Percentiles rank a stretch among this genome's conserved stretches.
These are phyloP conservation scores for Leptinotarsa rubiginosa DNA, from an alignment of 2,888 invertebrate genomes.

Conservation along the genomic window DNA sequence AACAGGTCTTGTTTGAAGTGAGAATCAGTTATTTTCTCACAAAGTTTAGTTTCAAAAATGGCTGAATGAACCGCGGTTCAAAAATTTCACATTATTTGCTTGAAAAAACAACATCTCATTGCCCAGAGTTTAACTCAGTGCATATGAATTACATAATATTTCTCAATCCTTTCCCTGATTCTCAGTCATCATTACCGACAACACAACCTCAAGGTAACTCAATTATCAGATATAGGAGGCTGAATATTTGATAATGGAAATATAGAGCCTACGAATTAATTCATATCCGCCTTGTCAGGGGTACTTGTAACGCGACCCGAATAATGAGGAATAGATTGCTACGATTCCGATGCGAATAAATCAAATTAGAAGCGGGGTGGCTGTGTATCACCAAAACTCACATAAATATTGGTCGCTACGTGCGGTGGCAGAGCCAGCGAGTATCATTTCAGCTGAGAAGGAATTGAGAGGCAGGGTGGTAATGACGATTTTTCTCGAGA, in stretches of 20 bases:
- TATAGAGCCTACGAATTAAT: conserved; percentile 43
- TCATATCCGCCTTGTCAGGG: conserved; percentile 44
- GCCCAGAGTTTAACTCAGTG: too few species aligned
- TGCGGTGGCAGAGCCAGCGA: conserved; percentile 32
- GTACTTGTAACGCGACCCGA: conserved; percentile 52
- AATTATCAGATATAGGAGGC: conserved; percentile 9
- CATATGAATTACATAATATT: conserved; percentile 12
- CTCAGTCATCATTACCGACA: not conserved
- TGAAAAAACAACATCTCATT: not conserved
- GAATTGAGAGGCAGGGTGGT: not conserved
- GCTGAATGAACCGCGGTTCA: too few species aligned
- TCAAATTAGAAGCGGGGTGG: conserved; percentile 56
- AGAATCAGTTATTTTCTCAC: too few species aligned
- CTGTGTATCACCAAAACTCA: conserved; percentile 39
- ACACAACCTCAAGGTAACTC: conserved; percentile 6
- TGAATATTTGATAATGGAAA: conserved; percentile 32
- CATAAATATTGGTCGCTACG: conserved; percentile 39
- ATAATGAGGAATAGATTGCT: conserved; percentile 59
- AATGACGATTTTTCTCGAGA: not conserved
- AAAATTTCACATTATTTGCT: not conserved
- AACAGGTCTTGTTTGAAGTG: too few species aligned
- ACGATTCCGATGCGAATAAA: conserved; percentile 57
- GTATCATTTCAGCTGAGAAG: conserved; percentile 23
- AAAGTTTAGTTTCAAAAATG: too few species aligned
- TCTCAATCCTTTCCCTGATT: not conserved